phyloP scores from a whole-genome alignment of 2,797 vertebrate genomes.

The Austrolebias charrua region DNA sequence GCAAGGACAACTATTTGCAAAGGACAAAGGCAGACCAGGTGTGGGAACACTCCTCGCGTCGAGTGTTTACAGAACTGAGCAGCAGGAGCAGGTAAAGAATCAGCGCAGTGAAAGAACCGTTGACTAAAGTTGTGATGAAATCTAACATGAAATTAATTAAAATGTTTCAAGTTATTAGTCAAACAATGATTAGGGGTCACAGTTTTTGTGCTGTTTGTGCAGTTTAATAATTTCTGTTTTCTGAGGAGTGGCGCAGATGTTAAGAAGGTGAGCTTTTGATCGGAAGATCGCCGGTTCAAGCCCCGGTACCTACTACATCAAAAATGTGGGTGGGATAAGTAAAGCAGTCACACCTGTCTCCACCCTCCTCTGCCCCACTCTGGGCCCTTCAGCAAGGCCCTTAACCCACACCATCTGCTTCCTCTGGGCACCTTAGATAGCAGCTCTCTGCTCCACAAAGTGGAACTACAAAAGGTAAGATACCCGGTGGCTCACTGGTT shows the following conservation, averaged over 20 bases:
- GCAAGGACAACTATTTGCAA: constrained; percentile 40
- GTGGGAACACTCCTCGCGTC: not conserved
- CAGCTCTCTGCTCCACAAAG: no score
- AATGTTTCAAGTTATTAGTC: not conserved
- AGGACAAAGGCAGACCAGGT: constrained; percentile 36
- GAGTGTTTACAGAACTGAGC: not conserved
- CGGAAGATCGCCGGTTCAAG: no score
- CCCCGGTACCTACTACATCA: no score
- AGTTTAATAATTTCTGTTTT: not conserved
- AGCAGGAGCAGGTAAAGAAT: not conserved
- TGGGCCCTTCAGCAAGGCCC: no score
- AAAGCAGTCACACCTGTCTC: no score
- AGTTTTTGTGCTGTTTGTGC: not conserved
- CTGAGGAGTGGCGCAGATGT: not conserved
- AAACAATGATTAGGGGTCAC: not conserved
- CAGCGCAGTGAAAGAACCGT: not conserved
- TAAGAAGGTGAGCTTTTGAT: no score
- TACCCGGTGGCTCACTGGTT: no score
- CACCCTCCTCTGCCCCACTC: no score
- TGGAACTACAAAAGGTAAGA: no score
- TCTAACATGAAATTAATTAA: not conserved
- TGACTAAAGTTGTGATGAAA: not conserved
- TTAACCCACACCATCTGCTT: no score
- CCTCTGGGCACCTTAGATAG: no score
- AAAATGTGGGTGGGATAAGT: no score